Conservation (phyloP, 2,888 invertebrate species). For the Hypena proboscidalis region DNA sequence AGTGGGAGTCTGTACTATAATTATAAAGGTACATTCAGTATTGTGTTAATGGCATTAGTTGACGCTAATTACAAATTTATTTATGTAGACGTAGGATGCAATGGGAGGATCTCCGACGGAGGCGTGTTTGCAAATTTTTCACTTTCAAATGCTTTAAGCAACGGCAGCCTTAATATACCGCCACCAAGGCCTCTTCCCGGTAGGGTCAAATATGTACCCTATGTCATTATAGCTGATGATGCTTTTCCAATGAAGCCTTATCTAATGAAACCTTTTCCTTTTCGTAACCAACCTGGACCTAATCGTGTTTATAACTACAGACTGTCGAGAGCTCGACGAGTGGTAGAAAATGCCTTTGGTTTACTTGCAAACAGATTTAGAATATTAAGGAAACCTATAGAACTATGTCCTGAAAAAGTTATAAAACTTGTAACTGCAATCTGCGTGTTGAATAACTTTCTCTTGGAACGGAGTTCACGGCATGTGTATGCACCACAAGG, state of each 20-base stretch:
- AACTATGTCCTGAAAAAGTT: slow-evolving; percentile 13
- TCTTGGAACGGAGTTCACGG: too few species aligned
- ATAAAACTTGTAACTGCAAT: slow-evolving; percentile 8
- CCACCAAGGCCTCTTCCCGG: too few species aligned
- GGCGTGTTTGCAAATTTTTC: slow-evolving; percentile 4
- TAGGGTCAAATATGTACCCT: too few species aligned
- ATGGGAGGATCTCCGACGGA: too few species aligned
- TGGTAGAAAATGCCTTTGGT: too few species aligned
- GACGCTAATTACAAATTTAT: too few species aligned
- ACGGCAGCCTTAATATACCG: background rate
- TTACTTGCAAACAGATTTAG: slow-evolving; percentile 9
- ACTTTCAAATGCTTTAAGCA: background rate
- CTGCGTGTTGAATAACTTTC: too few species aligned
- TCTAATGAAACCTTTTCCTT: slow-evolving; percentile 12
- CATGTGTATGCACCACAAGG: too few species aligned
- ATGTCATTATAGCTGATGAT: slow-evolving; percentile 12
- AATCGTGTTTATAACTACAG: slow-evolving; percentile 9
- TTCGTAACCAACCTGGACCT: slow-evolving; percentile 9
- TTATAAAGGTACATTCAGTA: slow-evolving; percentile 6
- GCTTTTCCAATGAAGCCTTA: slow-evolving; percentile 12
- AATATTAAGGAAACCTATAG: slow-evolving; percentile 2
- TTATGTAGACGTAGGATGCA: too few species aligned
- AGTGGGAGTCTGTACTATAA: slow-evolving; percentile 5
- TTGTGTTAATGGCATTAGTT: too few species aligned
- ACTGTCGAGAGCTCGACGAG: too few species aligned